Evolutionary conservation across 64 coral and sea anemone species (phyloP).

Genomic region (Montipora efflorescens): DNA sequence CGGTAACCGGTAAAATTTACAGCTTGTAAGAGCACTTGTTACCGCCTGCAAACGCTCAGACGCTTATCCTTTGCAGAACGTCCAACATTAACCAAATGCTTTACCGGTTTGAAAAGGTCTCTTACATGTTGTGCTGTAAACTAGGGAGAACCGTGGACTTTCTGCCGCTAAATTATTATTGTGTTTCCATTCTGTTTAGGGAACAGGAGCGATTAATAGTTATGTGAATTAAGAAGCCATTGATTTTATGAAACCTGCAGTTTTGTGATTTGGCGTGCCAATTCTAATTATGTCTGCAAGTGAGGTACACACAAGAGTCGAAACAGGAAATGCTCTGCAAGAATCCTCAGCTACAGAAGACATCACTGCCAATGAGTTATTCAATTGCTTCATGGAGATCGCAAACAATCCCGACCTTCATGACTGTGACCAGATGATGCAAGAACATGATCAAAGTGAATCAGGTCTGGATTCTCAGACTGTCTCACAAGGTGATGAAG

Average conservation of each 20-base stretch:
- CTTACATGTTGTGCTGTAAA: too few species aligned
- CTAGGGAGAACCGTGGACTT: too few species aligned
- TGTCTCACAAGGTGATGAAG: background rate
- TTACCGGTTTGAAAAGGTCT: too few species aligned
- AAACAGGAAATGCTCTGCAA: background rate
- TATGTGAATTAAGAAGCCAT: background rate
- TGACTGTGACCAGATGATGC: background rate
- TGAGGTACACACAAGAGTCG: background rate
- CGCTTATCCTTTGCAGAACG: too few species aligned
- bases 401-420: constrained; percentile 63
- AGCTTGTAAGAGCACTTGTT: too few species aligned
- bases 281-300: background rate
- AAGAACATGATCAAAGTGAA: constrained; percentile 9
- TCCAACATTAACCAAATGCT: too few species aligned
- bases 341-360: constrained; percentile 34
- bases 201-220: background rate
- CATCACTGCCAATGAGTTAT: constrained; percentile 68
- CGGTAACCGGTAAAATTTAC: too few species aligned
- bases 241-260: background rate
- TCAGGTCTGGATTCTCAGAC: background rate
- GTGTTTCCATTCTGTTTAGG: background rate
- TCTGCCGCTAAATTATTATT: background rate
- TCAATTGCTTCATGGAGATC: constrained; percentile 97
- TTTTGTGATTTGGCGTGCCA: background rate
- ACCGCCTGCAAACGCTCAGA: too few species aligned